phyloP scores from a whole-genome alignment of 2,113 vertebrate species.

The Hemiscyllium ocellatum region DNA sequence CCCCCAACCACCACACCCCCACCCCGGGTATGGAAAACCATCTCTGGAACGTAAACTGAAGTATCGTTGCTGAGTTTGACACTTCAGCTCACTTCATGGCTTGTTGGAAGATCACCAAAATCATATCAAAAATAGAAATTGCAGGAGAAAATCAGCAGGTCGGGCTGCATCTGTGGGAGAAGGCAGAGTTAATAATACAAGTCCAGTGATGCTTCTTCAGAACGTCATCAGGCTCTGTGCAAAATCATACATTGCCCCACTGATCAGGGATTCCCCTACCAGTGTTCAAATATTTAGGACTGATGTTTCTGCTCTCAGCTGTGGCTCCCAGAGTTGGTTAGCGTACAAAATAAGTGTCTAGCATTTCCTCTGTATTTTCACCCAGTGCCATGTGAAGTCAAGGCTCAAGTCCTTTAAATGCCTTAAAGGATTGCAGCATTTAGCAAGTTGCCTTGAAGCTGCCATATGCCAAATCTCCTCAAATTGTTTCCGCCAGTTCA shows the following conservation, averaged over 20 bases:
- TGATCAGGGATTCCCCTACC: not conserved
- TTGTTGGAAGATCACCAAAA: not conserved
- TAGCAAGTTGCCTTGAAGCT: not conserved
- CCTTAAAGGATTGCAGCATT: not conserved
- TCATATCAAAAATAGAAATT: not conserved
- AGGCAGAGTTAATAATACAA: no score
- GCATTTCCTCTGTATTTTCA: not conserved
- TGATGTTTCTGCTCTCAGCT: not conserved
- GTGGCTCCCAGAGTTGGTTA: not conserved
- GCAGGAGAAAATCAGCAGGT: no score
- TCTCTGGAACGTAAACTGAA: not conserved
- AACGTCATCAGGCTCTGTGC: no score
- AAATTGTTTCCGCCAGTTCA: not conserved
- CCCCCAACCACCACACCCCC: no score
- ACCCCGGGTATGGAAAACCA: not conserved
- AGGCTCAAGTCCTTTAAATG: not conserved
- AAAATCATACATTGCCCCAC: not conserved
- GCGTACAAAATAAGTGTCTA: not conserved
- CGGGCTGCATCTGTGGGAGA: no score
- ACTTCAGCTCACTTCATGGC: not conserved
- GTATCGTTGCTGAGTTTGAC: not conserved
- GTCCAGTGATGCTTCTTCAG: no score
- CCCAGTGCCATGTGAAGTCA: not conserved
- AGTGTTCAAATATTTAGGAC: not conserved
- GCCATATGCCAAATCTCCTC: not conserved